These are phyloP conservation scores for Leptogaster cylindrica DNA, from an alignment of 2,888 invertebrate species.

Conservation along the genomic window DNA sequence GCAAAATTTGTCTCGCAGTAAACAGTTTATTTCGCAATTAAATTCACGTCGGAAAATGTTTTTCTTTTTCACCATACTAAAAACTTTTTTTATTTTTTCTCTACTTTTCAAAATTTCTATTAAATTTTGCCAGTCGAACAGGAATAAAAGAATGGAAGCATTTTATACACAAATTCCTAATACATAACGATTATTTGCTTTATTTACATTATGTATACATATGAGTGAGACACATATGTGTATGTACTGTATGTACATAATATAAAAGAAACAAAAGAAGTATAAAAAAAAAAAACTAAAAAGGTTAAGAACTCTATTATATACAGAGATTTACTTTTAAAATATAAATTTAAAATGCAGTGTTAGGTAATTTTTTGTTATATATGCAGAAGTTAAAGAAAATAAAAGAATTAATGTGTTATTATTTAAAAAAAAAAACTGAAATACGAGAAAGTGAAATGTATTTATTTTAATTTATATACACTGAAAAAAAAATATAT, in stretches of 20 bases:
- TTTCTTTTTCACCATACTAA: no score
- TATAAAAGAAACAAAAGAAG: constrained; percentile 8
- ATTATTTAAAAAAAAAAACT: constrained; percentile 33
- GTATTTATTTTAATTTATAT: constrained; percentile 62
- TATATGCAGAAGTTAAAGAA: constrained; percentile 34
- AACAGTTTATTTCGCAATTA: no score
- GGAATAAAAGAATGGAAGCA: no score
- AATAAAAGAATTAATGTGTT: constrained; percentile 37
- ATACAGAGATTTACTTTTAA: constrained; percentile 31
- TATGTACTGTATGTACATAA: constrained; percentile 28
- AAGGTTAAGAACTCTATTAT: constrained; percentile 22
- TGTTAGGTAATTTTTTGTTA: constrained; percentile 36
- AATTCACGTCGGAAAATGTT: no score
- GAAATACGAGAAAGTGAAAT: constrained; percentile 44
- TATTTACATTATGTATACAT: constrained; percentile 21
- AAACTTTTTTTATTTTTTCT: no score
- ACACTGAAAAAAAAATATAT: constrained; percentile 59
- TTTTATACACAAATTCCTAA: constrained; percentile 22
- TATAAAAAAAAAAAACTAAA: neutral
- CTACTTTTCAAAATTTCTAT: no score
- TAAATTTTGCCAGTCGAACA: no score
- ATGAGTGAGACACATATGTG: constrained; percentile 12
- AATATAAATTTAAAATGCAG: constrained; percentile 34
- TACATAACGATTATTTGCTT: constrained; percentile 27
- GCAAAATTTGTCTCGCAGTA: no score